Conservation (phyloP, 2,888 invertebrate species). For the Lasius fuliginosus region DNA sequence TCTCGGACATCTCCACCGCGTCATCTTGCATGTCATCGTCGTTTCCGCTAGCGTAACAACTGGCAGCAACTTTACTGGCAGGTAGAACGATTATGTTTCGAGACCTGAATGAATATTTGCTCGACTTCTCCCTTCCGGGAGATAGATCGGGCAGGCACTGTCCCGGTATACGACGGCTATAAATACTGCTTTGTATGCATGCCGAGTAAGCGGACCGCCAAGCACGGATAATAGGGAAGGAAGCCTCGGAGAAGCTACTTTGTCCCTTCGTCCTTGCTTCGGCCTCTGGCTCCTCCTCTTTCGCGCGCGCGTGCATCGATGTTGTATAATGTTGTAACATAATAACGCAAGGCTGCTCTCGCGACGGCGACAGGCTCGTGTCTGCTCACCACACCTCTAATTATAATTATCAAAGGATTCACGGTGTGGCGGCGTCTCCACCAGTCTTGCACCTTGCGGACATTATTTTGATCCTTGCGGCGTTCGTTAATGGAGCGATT, state of each 20-base stretch:
- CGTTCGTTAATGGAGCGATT: slow-evolving; percentile 49
- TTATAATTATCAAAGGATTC: slow-evolving; percentile 58
- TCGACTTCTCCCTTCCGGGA: slow-evolving; percentile 61
- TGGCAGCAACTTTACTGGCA: slow-evolving; percentile 31
- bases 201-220: slow-evolving; percentile 76
- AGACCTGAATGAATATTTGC: slow-evolving; percentile 75
- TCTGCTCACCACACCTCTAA: slow-evolving; percentile 42
- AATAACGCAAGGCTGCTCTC: slow-evolving; percentile 44
- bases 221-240: slow-evolving; percentile 80
- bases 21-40: background rate
- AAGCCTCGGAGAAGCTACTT: slow-evolving; percentile 76
- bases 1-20: background rate
- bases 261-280: slow-evolving; percentile 67
- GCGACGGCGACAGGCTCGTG: slow-evolving; percentile 4
- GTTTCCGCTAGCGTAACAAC: background rate
- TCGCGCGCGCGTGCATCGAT: slow-evolving; percentile 47
- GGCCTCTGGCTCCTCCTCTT: slow-evolving; percentile 47
- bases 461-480: slow-evolving; percentile 54
- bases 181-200: slow-evolving; percentile 83
- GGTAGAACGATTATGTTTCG: slow-evolving; percentile 71
- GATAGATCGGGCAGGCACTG: slow-evolving; percentile 46
- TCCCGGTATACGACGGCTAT: slow-evolving; percentile 67
- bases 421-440: background rate
- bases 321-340: slow-evolving; percentile 35
- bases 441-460: slow-evolving; percentile 17